Evolutionary conservation across 1,140 invertebrate genomes (phyloP).

Genomic region (Pteromalus puparum): DNA sequence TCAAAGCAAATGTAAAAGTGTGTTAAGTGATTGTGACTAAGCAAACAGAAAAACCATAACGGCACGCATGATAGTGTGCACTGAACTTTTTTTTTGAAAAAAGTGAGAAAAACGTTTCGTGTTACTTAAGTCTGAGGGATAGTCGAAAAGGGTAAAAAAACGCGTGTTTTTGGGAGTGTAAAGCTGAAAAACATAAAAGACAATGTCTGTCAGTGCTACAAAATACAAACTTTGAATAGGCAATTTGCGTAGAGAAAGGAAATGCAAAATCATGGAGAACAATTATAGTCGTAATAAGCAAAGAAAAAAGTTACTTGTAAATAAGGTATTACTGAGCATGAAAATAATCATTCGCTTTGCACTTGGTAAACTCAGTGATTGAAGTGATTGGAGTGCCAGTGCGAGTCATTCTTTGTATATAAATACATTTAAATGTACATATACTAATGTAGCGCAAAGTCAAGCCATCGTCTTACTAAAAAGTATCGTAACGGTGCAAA

Average conservation of each 20-base stretch:
- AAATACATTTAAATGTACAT: constrained; percentile 75
- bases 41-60: constrained; percentile 50
- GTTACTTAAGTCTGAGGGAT: constrained; percentile 67
- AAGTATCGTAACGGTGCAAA: constrained; percentile 50
- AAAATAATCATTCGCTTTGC: constrained; percentile 61
- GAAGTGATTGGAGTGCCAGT: constrained; percentile 68
- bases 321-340: constrained; percentile 67
- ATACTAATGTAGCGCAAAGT: constrained; percentile 69
- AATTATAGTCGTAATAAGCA: constrained; percentile 68
- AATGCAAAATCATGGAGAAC: constrained; percentile 61
- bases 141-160: constrained; percentile 54
- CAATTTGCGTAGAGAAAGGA: constrained; percentile 59
- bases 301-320: constrained; percentile 69
- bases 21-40: constrained; percentile 58
- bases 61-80: constrained; percentile 44
- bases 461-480: constrained; percentile 71
- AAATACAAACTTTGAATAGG: constrained; percentile 55
- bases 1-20: constrained; percentile 59
- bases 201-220: constrained; percentile 62
- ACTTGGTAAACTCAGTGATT: constrained; percentile 66
- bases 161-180: constrained; percentile 64
- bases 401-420: constrained; percentile 75
- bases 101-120: constrained; percentile 53
- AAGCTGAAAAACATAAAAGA: constrained; percentile 58
- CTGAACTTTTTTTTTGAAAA: constrained; percentile 54